A percentile compares a stretch with the other conserved stretches of the same genome.
Conservation (phyloP, 2,113 vertebrate species). For the Cynopterus brachyotis region DNA sequence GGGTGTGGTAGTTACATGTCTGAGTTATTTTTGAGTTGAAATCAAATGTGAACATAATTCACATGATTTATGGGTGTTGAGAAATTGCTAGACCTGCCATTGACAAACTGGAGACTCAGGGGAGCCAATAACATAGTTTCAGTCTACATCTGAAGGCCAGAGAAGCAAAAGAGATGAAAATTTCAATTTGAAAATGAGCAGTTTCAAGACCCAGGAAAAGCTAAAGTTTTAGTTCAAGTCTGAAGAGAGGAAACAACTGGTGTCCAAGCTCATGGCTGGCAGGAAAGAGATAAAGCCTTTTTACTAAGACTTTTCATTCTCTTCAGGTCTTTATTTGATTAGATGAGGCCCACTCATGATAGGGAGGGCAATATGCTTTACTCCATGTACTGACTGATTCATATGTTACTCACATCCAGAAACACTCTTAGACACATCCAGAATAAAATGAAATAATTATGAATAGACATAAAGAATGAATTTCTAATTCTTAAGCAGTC, state of each 20-base stretch:
- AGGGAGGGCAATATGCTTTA: neutral
- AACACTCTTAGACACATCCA: neutral
- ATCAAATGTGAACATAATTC: neutral
- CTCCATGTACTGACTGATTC: neutral
- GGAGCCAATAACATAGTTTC: neutral
- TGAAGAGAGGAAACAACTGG: neutral
- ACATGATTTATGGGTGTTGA: neutral
- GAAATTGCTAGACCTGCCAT: neutral
- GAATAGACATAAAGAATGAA: neutral
- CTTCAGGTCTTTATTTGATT: neutral
- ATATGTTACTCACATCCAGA: neutral
- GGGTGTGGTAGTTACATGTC: neutral
- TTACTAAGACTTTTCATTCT: neutral
- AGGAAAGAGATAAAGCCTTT: neutral
- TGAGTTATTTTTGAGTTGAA: neutral
- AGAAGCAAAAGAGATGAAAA: neutral
- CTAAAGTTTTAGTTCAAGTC: neutral
- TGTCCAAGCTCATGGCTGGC: neutral
- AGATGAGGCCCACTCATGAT: neutral
- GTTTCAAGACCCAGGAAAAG: neutral
- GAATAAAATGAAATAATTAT: neutral
- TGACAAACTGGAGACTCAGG: neutral
- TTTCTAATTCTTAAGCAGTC: neutral
- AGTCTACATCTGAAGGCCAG: neutral
- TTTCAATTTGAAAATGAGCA: neutral